These are phyloP conservation scores for Ormia ochracea DNA, from an alignment of 2,888 invertebrate species.

Conservation along the genomic window DNA sequence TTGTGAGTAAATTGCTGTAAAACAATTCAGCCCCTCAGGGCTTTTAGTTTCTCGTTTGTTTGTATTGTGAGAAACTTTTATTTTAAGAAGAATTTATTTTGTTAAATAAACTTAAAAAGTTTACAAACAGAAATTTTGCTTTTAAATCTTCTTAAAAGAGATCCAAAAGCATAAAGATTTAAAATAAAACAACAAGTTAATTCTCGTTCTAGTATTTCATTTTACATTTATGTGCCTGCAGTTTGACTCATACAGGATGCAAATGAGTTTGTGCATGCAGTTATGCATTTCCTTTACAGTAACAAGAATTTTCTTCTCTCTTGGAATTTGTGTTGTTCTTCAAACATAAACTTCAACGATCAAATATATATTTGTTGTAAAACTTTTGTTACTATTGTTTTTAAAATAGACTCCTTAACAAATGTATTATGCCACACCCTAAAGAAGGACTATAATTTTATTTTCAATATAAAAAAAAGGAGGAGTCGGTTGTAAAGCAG, in stretches of 20 bases:
- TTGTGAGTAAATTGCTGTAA: neutral
- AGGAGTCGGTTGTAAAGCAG: too few relatives aligned
- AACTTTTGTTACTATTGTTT: conserved; percentile 7
- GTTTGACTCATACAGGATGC: neutral
- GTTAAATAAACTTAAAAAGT: neutral
- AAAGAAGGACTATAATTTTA: neutral
- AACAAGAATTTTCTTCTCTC: neutral
- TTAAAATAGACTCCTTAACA: neutral
- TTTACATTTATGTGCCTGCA: neutral
- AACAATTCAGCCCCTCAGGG: neutral
- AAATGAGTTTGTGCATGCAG: neutral
- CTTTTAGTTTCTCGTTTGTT: neutral
- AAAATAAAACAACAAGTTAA: neutral
- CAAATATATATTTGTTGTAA: neutral
- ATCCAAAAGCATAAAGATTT: neutral
- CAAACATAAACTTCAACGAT: conserved; percentile 3
- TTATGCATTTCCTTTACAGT: conserved; percentile 14
- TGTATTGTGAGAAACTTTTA: neutral
- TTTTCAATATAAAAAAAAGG: too few relatives aligned
- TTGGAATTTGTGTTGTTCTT: neutral
- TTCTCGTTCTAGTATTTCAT: neutral
- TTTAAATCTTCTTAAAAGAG: neutral
- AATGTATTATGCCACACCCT: neutral
- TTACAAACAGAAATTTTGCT: neutral
- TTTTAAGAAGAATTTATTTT: neutral